These are phyloP conservation scores for Ochotona curzoniae DNA, from an alignment of 2,113 vertebrate genomes.

Conservation along the genomic window DNA sequence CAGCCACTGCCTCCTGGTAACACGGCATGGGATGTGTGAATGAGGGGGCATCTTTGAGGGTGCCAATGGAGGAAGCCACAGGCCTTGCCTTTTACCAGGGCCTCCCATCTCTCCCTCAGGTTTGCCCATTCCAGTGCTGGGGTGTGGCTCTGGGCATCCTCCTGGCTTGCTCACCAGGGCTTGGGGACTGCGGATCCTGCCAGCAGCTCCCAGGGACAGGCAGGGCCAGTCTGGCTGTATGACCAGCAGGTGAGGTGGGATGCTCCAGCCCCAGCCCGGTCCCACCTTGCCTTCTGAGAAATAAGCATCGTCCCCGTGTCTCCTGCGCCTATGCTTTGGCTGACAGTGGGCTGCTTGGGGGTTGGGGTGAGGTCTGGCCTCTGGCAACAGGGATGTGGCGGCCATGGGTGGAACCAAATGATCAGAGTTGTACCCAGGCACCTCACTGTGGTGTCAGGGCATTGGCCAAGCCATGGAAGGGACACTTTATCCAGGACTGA, in stretches of 20 bases:
- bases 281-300: neutral
- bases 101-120: accelerated
- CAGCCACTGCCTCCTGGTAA: neutral
- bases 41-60: neutral
- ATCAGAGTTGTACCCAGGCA: too few species aligned
- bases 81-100: neutral
- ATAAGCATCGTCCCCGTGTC: neutral
- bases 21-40: neutral
- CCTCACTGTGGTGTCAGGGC: too few species aligned
- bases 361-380: neutral
- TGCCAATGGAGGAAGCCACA: neutral
- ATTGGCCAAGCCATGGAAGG: too few species aligned
- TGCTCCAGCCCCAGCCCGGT: neutral
- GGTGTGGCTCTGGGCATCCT: neutral
- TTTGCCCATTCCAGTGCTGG: neutral
- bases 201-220: neutral
- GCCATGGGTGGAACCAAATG: too few species aligned
- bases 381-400: accelerated
- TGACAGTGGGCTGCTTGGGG: too few species aligned
- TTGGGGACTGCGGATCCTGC: neutral
- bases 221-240: too few species aligned
- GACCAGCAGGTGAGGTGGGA: neutral
- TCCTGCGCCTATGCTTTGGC: too few species aligned
- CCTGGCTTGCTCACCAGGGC: neutral
- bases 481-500: too few species aligned